phyloP scores from a whole-genome alignment of 2,797 vertebrate species.

The Pangasius mekongensis region DNA sequence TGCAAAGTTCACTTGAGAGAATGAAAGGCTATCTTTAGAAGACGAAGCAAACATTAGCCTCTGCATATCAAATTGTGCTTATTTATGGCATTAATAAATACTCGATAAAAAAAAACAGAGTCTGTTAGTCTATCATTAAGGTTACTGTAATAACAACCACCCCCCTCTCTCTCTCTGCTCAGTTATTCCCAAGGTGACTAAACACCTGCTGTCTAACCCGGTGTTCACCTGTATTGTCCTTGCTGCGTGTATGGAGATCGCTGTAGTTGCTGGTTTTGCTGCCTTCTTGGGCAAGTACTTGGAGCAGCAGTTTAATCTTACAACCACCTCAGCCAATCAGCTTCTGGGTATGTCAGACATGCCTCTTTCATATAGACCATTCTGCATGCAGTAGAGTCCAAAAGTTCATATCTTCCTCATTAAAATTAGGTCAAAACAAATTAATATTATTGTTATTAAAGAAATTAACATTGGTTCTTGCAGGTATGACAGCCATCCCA shows the following conservation, averaged over 20 bases:
- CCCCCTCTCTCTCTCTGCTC: conserved; percentile 3
- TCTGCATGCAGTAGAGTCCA: background rate
- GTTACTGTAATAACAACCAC: background rate
- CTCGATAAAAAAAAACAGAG: background rate
- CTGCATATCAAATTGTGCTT: background rate
- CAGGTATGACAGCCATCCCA: conserved; percentile 98
- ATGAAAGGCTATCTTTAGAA: background rate
- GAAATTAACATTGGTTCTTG: background rate
- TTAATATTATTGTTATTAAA: background rate
- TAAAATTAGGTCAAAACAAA: background rate
- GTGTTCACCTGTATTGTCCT: conserved; percentile 98
- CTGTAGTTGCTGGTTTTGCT: conserved; percentile 93
- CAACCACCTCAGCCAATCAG: conserved; percentile 96
- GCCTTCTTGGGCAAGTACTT: conserved; percentile 97
- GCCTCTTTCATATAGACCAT: background rate
- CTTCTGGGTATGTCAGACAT: conserved; percentile 84
- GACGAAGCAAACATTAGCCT: background rate
- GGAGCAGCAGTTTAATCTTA: conserved; percentile 98
- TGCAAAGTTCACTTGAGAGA: background rate
- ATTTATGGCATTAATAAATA: background rate
- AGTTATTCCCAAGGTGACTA: conserved; percentile 98
- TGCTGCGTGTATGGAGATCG: conserved; percentile 98
- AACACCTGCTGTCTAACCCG: conserved; percentile 93
- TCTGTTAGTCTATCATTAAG: background rate
- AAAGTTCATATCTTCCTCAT: background rate